Base-by-base conservation (phyloP, 2,113 vertebrate genomes). In the Gymnogyps californianus region DNA sequence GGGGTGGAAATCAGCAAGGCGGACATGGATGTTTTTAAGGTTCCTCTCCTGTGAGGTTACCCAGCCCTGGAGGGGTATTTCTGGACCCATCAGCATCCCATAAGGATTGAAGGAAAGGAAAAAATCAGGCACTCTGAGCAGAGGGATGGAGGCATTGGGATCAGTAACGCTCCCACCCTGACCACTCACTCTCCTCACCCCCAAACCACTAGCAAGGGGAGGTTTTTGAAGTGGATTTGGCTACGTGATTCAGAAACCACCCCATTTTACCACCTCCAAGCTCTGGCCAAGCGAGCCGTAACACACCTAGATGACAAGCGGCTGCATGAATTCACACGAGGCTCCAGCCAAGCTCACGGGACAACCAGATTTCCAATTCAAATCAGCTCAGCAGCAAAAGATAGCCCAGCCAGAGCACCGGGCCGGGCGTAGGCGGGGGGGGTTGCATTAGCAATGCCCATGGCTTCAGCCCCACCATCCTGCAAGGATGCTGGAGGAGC, bases 111-210 rank as follows among this genome's bases (percentile, higher is more conserved):
- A 59, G 31, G 47, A 32, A 88, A 32, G 36, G 55, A 34, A 67
- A 67, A 85, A 83, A 38, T 0, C 1, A 34, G 18, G 25, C 7
- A 10, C 22, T 46, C 0, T 0, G 55, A 69, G 46, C 44, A 82
- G 16, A 26, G 21, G 4, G n/a, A 71, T 26, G 51, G 17, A 7
- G 4, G 3, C 34, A 38, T 5, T 0, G 0, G 55, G 36, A 65
- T 15, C 34, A 25, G 17, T 6, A 15, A 74, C 16, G 14, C 18
- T 77, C 34, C 52, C 72, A 62, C 15, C 16, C 21, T 3, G 16
- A 55, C 6, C 4, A 32, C 3, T n/a, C 47, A 8, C 19, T 5
- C 2, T 10, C 51, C 52, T 26, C 57, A 66, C 4, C 7, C 57
- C 79, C 61, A 70, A 55, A 31, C 2, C 70, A 49, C 10, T 1